A percentile compares a stretch with the other conserved stretches of the same genome.
Conservation (phyloP, 2,888 invertebrate genomes). For the Schizaphis graminum region DNA sequence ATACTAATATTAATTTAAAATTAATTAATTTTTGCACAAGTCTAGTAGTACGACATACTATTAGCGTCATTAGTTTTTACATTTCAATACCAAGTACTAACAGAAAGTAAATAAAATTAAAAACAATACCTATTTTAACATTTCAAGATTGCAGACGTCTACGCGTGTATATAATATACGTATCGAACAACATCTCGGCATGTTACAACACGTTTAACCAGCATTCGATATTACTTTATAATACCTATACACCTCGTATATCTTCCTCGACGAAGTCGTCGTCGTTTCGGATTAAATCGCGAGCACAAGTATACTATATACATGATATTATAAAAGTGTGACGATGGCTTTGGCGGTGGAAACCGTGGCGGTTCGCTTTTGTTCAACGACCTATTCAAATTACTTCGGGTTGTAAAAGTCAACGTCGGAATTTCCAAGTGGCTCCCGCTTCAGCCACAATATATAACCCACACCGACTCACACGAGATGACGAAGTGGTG, state of each 20-base stretch:
- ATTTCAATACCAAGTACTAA: neutral
- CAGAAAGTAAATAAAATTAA: neutral
- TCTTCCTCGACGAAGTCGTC: neutral
- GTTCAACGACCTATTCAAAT: conserved; percentile 62
- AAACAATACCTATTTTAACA: neutral
- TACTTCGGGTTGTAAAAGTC: conserved; percentile 62
- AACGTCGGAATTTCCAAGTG: conserved; percentile 59
- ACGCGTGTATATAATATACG: neutral
- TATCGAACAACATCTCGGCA: neutral
- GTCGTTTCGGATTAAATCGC: conserved; percentile 29
- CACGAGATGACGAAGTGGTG: neutral
- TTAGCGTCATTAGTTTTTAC: neutral
- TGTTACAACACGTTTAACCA: neutral
- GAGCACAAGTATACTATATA: neutral
- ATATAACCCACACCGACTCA: neutral
- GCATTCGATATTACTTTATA: neutral
- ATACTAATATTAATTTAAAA: too few species aligned
- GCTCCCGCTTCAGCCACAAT: neutral
- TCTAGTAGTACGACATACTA: neutral
- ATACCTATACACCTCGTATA: neutral
- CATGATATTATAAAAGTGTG: conserved; percentile 13
- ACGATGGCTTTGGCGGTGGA: neutral
- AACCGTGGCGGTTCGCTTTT: conserved; percentile 31
- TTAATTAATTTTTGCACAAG: neutral
- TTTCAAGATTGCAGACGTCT: neutral